Percentiles rank a stretch among this genome's conserved stretches.
Conservation (phyloP, 2,888 invertebrate species). For the Molanna angustata region DNA sequence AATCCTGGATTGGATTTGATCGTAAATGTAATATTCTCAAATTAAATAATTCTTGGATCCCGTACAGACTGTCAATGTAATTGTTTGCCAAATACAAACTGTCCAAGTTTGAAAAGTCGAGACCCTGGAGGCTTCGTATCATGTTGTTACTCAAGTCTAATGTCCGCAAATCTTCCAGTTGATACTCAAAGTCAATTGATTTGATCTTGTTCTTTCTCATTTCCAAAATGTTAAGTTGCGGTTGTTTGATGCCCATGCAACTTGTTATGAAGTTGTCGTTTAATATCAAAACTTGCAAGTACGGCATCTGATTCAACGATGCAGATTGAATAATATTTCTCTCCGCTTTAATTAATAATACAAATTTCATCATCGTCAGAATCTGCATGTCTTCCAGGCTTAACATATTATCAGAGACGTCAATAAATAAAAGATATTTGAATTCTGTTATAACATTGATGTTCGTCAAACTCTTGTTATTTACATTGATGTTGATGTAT, state of each 20-base stretch:
- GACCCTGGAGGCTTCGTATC: constrained; percentile 45
- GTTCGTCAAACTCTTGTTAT: constrained; percentile 51
- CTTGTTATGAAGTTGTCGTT: constrained; percentile 53
- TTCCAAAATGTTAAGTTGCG: constrained; percentile 55
- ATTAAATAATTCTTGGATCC: constrained; percentile 57
- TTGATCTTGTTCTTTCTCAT: constrained; percentile 51
- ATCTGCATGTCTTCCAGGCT: constrained; percentile 49
- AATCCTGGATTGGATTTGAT: constrained; percentile 58
- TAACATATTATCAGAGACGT: constrained; percentile 56
- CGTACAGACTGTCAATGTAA: constrained; percentile 60
- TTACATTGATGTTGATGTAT: constrained; percentile 55
- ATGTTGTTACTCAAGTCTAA: constrained; percentile 56
- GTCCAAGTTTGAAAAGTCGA: constrained; percentile 56
- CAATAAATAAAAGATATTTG: constrained; percentile 56
- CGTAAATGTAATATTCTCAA: constrained; percentile 71
- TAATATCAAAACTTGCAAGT: constrained; percentile 59
- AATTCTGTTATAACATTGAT: constrained; percentile 51
- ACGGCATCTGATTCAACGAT: constrained; percentile 51
- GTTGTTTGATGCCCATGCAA: constrained; percentile 54
- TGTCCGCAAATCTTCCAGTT: constrained; percentile 48
- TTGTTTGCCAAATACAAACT: constrained; percentile 76
- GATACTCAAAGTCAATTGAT: constrained; percentile 39
- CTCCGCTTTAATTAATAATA: constrained; percentile 58
- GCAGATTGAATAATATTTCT: constrained; percentile 52
- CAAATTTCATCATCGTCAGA: constrained; percentile 51